Evolutionary conservation across 2,888 invertebrate species (phyloP).

Genomic region (Corythucha ciliata): DNA sequence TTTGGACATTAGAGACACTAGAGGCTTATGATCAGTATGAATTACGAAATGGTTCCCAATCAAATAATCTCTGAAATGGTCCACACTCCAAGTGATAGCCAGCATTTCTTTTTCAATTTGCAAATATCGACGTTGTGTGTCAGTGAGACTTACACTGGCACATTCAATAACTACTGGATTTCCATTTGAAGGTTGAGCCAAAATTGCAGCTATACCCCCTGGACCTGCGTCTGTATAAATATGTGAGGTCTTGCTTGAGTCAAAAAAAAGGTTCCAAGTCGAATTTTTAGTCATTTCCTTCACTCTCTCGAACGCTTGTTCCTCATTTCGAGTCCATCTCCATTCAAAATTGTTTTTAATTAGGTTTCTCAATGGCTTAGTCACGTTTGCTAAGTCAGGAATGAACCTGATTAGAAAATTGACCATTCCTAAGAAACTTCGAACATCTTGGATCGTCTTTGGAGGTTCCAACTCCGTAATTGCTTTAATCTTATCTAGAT

Average conservation of each 20-base stretch:
- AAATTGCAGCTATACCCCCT: background rate
- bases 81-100: background rate
- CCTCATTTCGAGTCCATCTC: background rate
- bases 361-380: background rate
- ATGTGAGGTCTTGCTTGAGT: background rate
- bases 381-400: background rate
- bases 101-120: background rate
- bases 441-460: constrained; percentile 20
- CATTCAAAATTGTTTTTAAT: background rate
- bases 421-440: constrained; percentile 8
- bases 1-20: background rate
- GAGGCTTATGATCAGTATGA: background rate
- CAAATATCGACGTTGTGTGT: background rate
- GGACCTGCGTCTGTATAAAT: background rate
- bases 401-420: constrained; percentile 5
- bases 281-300: background rate
- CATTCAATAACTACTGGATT: background rate
- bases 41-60: background rate
- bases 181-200: background rate
- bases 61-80: background rate
- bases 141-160: background rate
- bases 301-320: background rate
- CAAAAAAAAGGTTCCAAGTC: background rate
- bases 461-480: constrained; percentile 21
- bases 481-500: constrained; percentile 29